These are phyloP conservation scores for Conus canariensis DNA, from an alignment of 2,888 invertebrate species.

Conservation along the genomic window DNA sequence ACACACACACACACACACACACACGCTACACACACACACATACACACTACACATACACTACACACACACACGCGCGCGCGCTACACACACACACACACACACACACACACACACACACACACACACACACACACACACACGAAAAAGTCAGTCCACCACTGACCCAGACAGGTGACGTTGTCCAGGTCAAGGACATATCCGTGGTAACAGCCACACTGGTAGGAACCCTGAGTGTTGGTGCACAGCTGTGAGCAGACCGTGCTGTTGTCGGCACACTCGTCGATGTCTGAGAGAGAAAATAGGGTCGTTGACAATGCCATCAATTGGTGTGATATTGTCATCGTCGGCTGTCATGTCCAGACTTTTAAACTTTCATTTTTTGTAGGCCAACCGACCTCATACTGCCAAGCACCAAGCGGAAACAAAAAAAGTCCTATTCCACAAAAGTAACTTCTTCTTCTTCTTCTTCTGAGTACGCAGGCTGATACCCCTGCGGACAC, in stretches of 20 bases:
- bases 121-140: conserved; percentile 5
- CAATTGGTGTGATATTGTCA: background rate
- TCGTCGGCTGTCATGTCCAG: background rate
- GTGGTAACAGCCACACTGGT: conserved; percentile 52
- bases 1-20: too few relatives aligned
- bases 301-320: background rate
- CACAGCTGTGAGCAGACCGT: conserved; percentile 54
- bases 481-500: too few relatives aligned
- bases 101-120: conserved; percentile 10
- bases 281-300: conserved; percentile 47
- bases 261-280: conserved; percentile 54
- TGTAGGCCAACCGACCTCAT: too few relatives aligned
- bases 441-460: too few relatives aligned
- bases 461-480: too few relatives aligned
- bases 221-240: conserved; percentile 53
- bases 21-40: too few relatives aligned
- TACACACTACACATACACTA: too few relatives aligned
- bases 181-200: conserved; percentile 54
- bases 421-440: too few relatives aligned
- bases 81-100: background rate
- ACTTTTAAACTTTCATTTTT: too few relatives aligned
- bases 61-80: too few relatives aligned
- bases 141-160: background rate
- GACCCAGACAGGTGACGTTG: conserved; percentile 56
- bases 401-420: too few relatives aligned